phyloP scores from a whole-genome alignment of 2,113 vertebrate genomes.

The Thomomys bottae region DNA sequence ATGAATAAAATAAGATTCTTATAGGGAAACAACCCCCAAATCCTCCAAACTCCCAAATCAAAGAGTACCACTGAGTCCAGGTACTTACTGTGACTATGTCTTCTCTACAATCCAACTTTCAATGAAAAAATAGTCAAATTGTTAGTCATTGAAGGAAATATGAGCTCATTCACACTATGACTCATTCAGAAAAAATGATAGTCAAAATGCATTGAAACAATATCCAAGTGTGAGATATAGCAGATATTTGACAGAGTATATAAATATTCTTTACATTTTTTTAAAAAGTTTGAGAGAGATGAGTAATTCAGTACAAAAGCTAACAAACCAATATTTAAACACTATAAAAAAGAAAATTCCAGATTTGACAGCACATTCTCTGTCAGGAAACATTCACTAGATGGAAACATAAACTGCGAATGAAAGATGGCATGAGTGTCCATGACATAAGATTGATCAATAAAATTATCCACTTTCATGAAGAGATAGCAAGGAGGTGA shows the following conservation, averaged over 20 bases:
- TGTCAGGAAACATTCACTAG: neutral
- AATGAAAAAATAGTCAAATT: neutral
- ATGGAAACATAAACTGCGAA: no score
- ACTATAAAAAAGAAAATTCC: neutral
- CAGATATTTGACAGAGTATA: neutral
- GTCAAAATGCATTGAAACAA: neutral
- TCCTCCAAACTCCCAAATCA: neutral
- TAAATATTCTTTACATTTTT: neutral
- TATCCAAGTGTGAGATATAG: neutral
- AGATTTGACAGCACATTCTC: neutral
- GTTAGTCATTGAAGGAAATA: neutral
- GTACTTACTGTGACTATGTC: neutral
- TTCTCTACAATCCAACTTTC: neutral
- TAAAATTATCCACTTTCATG: slow-evolving; percentile 3
- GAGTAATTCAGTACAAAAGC: neutral
- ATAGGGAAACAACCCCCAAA: neutral
- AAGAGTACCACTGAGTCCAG: neutral
- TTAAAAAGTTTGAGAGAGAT: neutral
- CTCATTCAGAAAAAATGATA: neutral
- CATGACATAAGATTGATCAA: neutral
- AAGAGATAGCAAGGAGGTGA: neutral
- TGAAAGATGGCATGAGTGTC: neutral
- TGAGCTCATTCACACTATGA: neutral
- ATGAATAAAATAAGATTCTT: neutral
- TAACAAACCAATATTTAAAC: neutral